Evolutionary conservation across 92 coral and sea anemone genomes (phyloP).

Genomic region (Actinostola sp.): DNA sequence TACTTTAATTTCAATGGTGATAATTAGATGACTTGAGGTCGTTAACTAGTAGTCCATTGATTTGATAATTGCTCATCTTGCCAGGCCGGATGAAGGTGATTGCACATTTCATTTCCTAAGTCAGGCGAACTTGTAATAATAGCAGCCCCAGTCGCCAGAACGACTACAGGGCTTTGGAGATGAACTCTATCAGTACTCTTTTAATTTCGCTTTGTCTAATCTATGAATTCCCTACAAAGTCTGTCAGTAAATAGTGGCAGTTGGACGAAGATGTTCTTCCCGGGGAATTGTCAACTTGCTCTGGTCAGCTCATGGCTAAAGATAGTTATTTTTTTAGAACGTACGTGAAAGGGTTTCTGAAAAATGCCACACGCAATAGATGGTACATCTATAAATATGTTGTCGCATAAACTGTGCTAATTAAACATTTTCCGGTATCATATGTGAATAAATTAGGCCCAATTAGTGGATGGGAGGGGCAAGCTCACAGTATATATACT

Average conservation of each 20-base stretch:
- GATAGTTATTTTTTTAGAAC: no score
- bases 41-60: conserved; percentile 13
- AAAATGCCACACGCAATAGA: neutral
- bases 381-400: neutral
- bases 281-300: no score
- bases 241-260: no score
- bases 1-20: conserved; percentile 5
- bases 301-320: no score
- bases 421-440: conserved; percentile 11
- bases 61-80: conserved; percentile 25
- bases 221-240: no score
- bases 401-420: neutral
- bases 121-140: no score
- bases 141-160: conserved; percentile 2
- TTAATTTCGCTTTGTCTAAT: neutral
- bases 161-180: conserved; percentile 14
- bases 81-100: conserved; percentile 22
- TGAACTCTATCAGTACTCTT: neutral
- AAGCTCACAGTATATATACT: no score
- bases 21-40: conserved; percentile 6
- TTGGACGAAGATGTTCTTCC: no score
- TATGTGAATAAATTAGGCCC: no score
- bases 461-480: no score
- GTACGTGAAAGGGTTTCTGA: neutral
- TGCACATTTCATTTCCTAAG: conserved; percentile 17